Base-by-base conservation (phyloP, 2,888 invertebrate genomes). In the Dicroscelio sp. region DNA sequence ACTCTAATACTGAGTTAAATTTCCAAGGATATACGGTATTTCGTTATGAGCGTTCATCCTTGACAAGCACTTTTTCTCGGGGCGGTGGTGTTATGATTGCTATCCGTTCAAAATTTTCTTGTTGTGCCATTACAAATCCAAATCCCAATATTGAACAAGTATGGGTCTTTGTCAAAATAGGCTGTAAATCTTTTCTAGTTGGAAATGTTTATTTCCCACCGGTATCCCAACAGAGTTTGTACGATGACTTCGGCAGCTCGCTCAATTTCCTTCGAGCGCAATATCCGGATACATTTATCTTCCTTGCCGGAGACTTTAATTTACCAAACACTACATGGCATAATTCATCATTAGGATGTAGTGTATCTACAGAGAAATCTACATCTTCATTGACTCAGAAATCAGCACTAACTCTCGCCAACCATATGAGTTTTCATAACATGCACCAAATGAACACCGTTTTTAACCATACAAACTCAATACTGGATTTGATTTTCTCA, bases 71-170 rank as follows among this genome's bases (percentile, higher is more conserved):
- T 17, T 48, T 10, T 31, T 25, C 30, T 8, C 14, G 73, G 4
- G 73, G 73, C 10, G 73, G 73, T 8, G 73, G 38, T n/a, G 33
- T 73, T 23, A 8, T 38, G 12, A 69, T 69, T 43, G 69, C 35
- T 23, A 25, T 30, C 5, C 12, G 38, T 10, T 23, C 10, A 1
- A 52, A 48, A 52, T n/a, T 73, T 52, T 23, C 73, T 52, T 73
- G 52, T n/a, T n/a, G n/a, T n/a, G 3, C n/a, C 3, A 52, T 73
- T 52, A 43, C n/a, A 12, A 73, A 73, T 31, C 73, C 52, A 6
- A 71, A 0, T 2, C 4, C 12, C n/a, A 33, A n/a, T 33, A 6
- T 69, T 12, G 69, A 69, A 17, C 69, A 69, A 43, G 1, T 31
- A 4, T 69, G 38, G 69, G 38, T 69, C 23, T 14, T 38, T 8